Conservation (phyloP, 1,140 invertebrate genomes). For the Ostrea edulis region DNA sequence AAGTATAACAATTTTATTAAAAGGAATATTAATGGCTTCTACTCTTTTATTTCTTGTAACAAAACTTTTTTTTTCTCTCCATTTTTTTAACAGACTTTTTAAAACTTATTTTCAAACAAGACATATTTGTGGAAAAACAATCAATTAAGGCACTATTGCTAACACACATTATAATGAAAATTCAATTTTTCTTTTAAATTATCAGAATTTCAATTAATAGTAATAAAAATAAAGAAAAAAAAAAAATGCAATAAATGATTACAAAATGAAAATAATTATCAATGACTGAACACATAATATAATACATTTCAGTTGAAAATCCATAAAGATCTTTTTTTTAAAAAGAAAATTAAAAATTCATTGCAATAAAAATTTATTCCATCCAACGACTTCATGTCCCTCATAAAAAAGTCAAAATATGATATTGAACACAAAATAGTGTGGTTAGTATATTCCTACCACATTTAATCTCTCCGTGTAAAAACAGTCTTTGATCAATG, state of each 20-base stretch:
- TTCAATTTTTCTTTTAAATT: neutral
- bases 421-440: neutral
- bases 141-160: neutral
- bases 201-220: neutral
- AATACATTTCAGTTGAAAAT: neutral
- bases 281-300: neutral
- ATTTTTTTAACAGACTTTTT: neutral
- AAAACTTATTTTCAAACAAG: neutral
- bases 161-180: neutral
- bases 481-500: neutral
- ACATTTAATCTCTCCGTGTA: slow-evolving; percentile 7
- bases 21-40: neutral
- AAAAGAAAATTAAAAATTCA: neutral
- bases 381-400: neutral
- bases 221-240: neutral
- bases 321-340: neutral
- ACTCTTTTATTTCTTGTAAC: neutral
- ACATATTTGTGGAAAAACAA: neutral
- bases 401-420: neutral
- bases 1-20: neutral
- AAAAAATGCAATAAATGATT: neutral
- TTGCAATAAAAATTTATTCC: neutral
- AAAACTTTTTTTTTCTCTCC: neutral
- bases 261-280: neutral
- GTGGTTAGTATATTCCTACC: neutral